Conservation (phyloP, 53 echinoderm and acorn worm genomes). For the Stichopus horrens region DNA sequence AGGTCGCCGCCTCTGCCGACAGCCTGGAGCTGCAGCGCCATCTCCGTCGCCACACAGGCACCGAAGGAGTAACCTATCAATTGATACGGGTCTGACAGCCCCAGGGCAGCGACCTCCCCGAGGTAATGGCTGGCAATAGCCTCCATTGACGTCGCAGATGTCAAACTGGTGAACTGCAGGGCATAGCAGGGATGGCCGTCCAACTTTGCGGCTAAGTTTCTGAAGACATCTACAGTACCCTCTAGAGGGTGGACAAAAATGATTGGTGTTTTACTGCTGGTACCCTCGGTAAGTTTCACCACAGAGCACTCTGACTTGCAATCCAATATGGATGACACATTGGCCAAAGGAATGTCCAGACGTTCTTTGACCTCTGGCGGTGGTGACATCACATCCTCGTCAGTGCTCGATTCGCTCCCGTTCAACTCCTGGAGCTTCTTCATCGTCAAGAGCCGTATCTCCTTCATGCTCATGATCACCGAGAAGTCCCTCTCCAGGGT, state of each 20-base stretch:
- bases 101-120: slow-evolving; percentile 45
- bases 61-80: slow-evolving; percentile 73
- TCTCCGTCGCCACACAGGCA: slow-evolving; percentile 71
- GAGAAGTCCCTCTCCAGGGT: slow-evolving; percentile 76
- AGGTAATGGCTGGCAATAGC: slow-evolving; percentile 63
- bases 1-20: slow-evolving; percentile 1
- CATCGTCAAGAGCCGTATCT: slow-evolving; percentile 71
- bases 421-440: slow-evolving; percentile 62
- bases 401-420: background rate
- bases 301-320: slow-evolving; percentile 19
- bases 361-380: background rate
- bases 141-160: slow-evolving; percentile 53
- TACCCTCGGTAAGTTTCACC: slow-evolving; percentile 59
- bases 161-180: slow-evolving; percentile 55
- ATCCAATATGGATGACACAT: slow-evolving; percentile 58
- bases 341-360: slow-evolving; percentile 53
- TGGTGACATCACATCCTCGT: background rate
- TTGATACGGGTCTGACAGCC: slow-evolving; percentile 53
- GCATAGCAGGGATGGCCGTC: slow-evolving; percentile 60
- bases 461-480: slow-evolving; percentile 69
- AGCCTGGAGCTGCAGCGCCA: slow-evolving; percentile 55
- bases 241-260: slow-evolving; percentile 77
- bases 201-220: slow-evolving; percentile 46
- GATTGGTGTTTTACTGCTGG: slow-evolving; percentile 35
- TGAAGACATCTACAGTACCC: slow-evolving; percentile 62